phyloP scores from a whole-genome alignment of 2,888 invertebrate genomes.

The Petrolisthes manimaculis region DNA sequence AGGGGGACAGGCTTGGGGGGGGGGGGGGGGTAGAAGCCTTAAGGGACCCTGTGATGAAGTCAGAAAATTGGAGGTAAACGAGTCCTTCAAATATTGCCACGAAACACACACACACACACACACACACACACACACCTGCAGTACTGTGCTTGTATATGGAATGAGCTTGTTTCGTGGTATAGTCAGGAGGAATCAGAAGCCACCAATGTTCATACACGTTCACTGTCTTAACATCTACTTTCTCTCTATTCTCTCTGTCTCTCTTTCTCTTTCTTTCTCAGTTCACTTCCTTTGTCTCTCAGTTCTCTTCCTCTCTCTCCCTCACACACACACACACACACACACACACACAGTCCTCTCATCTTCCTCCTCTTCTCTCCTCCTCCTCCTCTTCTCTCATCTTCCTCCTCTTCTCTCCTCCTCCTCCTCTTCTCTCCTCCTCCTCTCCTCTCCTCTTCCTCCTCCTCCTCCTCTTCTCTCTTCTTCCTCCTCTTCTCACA shows the following conservation, averaged over 20 bases:
- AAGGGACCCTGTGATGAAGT: no score
- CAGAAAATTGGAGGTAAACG: no score
- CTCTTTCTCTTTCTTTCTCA: neutral
- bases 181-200: no score
- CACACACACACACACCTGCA: slow-evolving; percentile 16
- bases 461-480: neutral
- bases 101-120: neutral
- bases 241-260: no score
- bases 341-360: neutral
- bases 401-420: neutral
- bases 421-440: neutral
- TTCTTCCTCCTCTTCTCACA: neutral
- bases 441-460: neutral
- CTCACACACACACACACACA: neutral
- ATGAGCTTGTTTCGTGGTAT: neutral
- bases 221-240: neutral
- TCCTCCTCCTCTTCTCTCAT: neutral
- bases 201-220: no score
- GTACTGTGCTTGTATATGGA: neutral
- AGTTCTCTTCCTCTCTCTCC: no score
- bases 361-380: neutral
- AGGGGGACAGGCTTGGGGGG: no score
- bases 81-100: no score
- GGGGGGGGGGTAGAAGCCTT: no score
- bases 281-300: neutral